Evolutionary conservation across 2,113 vertebrate species (phyloP).

Genomic region (Melanerpes formicivorus): DNA sequence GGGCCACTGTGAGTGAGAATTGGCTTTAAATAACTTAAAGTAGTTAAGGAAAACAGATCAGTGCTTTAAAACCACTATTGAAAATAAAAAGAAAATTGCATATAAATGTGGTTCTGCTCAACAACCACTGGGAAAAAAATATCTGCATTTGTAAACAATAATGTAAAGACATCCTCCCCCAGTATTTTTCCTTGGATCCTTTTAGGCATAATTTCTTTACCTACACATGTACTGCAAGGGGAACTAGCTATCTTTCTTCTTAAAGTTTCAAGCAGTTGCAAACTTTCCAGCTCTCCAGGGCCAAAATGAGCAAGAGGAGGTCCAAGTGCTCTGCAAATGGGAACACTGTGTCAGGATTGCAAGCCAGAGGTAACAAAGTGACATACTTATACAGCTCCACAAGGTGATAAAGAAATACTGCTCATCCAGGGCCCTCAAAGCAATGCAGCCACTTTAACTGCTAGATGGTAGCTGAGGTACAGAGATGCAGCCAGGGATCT

Average conservation of each 20-base stretch:
- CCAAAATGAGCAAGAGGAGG: not conserved
- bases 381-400: not conserved
- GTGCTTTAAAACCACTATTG: not conserved
- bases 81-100: not conserved
- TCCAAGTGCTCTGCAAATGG: not conserved
- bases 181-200: not conserved
- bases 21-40: constrained; percentile 91
- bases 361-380: not conserved
- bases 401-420: not conserved
- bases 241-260: not conserved
- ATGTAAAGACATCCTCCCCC: not conserved
- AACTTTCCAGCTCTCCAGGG: not conserved
- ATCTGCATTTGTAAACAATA: not conserved
- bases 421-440: not conserved
- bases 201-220: not conserved
- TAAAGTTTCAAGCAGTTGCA: not conserved
- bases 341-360: not conserved
- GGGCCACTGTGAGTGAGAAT: constrained; percentile 97
- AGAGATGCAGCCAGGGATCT: not conserved
- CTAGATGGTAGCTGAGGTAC: not conserved
- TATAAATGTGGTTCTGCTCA: not conserved
- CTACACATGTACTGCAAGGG: not conserved
- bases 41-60: constrained; percentile 80
- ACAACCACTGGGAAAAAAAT: not conserved
- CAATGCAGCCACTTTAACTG: not conserved